phyloP scores from a whole-genome alignment of 2,797 vertebrate genomes.

The Coregonus suidteri region DNA sequence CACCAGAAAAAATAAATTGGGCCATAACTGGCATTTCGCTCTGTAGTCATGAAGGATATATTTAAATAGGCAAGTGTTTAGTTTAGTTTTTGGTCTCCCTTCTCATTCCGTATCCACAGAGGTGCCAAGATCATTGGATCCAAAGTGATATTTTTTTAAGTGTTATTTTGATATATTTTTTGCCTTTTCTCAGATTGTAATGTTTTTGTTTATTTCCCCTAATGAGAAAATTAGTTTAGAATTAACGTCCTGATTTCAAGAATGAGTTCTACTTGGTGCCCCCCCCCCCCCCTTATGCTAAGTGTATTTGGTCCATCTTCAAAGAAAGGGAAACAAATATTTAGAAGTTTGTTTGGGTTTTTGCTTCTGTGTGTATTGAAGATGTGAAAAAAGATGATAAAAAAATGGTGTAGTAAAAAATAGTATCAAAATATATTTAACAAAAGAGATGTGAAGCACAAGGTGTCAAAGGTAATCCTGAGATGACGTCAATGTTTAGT shows the following conservation, averaged over 20 bases:
- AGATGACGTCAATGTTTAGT: slow-evolving; percentile 20
- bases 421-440: slow-evolving; percentile 24
- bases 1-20: slow-evolving; percentile 23
- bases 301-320: slow-evolving; percentile 42
- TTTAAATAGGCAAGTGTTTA: slow-evolving; percentile 66
- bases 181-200: slow-evolving; percentile 12
- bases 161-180: slow-evolving; percentile 49
- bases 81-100: slow-evolving; percentile 52
- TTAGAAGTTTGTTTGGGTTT: slow-evolving; percentile 46
- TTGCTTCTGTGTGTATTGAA: slow-evolving; percentile 46
- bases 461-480: slow-evolving; percentile 43
- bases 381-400: slow-evolving; percentile 15
- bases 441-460: slow-evolving; percentile 48
- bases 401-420: slow-evolving; percentile 26
- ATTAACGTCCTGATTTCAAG: slow-evolving; percentile 36
- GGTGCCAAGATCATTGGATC: slow-evolving; percentile 58
- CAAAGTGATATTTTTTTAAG: slow-evolving; percentile 72
- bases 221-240: slow-evolving; percentile 15
- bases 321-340: slow-evolving; percentile 37
- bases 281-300: slow-evolving; percentile 55
- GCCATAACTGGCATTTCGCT: slow-evolving; percentile 59
- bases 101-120: slow-evolving; percentile 70
- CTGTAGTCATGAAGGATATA: slow-evolving; percentile 65
- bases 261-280: slow-evolving; percentile 67
- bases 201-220: slow-evolving; percentile 49